Evolutionary conservation across 2,113 vertebrate species (phyloP), one percentile per base, ranked within the genome.

Genomic region (Caloenas nicobarica): DNA sequence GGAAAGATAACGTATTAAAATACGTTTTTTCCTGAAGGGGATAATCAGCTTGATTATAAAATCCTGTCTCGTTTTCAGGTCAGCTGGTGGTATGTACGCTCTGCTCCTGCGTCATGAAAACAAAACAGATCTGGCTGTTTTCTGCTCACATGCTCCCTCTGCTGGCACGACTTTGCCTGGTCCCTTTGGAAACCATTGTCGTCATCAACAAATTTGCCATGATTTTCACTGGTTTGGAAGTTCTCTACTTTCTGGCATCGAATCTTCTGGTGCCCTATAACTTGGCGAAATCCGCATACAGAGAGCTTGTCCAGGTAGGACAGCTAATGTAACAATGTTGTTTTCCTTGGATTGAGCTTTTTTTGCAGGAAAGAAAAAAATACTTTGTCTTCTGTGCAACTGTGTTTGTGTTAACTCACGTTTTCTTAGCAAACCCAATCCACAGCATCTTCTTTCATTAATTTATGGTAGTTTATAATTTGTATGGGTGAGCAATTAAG

Each of bases 71-170:
- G 31, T 46, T 97, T 98, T 13, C 97, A 99, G 99, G 99, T 98
- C 99, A 99, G 98, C 97, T 99, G 96, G 99, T 99, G 97, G 99
- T 99, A 26, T 99, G 99, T 81, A 99, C 99, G 0, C 98, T 99
- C 38, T 99, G 99, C 97, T 99, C 99, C 89, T 99, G 99, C 87
- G 99, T 99, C 94, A 99, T 99, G 99, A 99, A 99, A 97, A 99
- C 99, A 36, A 99, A 99, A 93, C 98, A 99, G 98, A 99, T 99
- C 89, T 99, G 99, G 99, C 98, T 99, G 7, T 99, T 99, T 91
- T 99, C 99, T 6, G 99, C 99, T 91, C 99, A 99, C 92, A 98
- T 99, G 97, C 99, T 99, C 96, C 99, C 99, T 96, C 98, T 99
- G 82, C 98, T 99, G 98, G 99, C 99, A 48, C 98, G 99, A 7